Conservation (phyloP, 2,888 invertebrate species). For the Heliconius charithonia region DNA sequence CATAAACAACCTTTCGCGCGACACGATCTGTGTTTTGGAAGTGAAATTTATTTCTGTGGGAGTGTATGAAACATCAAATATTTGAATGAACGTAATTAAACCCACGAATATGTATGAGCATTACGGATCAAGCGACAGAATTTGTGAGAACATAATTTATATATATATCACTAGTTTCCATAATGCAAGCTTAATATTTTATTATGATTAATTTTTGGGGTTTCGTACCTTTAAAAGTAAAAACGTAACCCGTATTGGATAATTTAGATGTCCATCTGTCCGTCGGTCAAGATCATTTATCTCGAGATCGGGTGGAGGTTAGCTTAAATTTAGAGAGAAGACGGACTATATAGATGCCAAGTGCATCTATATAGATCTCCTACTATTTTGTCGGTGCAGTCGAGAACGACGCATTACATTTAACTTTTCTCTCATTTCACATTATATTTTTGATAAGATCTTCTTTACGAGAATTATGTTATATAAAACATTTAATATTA, state of each 20-base stretch:
- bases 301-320: too few species aligned
- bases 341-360: too few species aligned
- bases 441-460: background rate
- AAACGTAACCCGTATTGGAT: too few species aligned
- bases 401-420: too few species aligned
- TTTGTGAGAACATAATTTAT: conserved; percentile 33
- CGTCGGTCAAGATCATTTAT: too few species aligned
- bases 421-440: too few species aligned
- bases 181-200: background rate
- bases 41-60: conserved; percentile 37
- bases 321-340: too few species aligned
- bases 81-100: conserved; percentile 63
- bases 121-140: conserved; percentile 48
- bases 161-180: background rate
- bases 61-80: conserved; percentile 53
- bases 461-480: background rate
- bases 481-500: background rate
- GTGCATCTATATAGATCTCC: too few species aligned
- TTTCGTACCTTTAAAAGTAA: too few species aligned
- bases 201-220: background rate
- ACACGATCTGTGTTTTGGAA: conserved; percentile 26
- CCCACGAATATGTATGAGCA: conserved; percentile 63
- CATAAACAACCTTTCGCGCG: conserved; percentile 18
- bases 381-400: too few species aligned
- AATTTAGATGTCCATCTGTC: too few species aligned